Conservation (phyloP, 2,888 invertebrate species). For the Sylvicola fuscatus region DNA sequence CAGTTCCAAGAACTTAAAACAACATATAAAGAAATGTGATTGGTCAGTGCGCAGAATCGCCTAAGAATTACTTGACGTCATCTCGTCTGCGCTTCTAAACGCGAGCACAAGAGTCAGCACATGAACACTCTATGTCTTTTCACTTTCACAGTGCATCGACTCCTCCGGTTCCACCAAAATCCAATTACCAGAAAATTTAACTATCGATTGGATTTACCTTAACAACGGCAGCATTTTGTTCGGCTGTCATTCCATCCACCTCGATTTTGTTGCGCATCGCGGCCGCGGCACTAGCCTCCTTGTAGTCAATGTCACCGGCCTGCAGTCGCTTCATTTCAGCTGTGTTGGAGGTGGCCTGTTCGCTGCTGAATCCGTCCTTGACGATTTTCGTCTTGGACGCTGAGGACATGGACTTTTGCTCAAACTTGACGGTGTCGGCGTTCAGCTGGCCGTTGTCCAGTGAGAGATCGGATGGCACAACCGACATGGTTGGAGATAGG, state of each 20-base stretch:
- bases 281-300: slow-evolving; percentile 57
- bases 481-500: slow-evolving; percentile 20
- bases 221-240: slow-evolving; percentile 63
- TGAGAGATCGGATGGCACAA: slow-evolving; percentile 21
- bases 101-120: no score
- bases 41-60: no score
- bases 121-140: no score
- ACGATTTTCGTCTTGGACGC: slow-evolving; percentile 59
- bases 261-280: slow-evolving; percentile 61
- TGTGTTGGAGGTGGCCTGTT: slow-evolving; percentile 45
- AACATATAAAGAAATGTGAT: no score
- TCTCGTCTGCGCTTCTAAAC: no score
- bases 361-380: slow-evolving; percentile 63
- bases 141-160: no score
- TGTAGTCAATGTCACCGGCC: slow-evolving; percentile 63
- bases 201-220: slow-evolving; percentile 33
- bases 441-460: neutral
- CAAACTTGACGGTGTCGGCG: slow-evolving; percentile 54
- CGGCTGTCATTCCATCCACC: slow-evolving; percentile 66
- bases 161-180: no score
- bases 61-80: no score
- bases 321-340: slow-evolving; percentile 55
- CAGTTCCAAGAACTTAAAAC: no score
- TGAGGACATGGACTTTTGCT: slow-evolving; percentile 64
- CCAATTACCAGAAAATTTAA: no score